Base-by-base conservation (phyloP, 2,113 vertebrate genomes). In the Chunga burmeisteri region DNA sequence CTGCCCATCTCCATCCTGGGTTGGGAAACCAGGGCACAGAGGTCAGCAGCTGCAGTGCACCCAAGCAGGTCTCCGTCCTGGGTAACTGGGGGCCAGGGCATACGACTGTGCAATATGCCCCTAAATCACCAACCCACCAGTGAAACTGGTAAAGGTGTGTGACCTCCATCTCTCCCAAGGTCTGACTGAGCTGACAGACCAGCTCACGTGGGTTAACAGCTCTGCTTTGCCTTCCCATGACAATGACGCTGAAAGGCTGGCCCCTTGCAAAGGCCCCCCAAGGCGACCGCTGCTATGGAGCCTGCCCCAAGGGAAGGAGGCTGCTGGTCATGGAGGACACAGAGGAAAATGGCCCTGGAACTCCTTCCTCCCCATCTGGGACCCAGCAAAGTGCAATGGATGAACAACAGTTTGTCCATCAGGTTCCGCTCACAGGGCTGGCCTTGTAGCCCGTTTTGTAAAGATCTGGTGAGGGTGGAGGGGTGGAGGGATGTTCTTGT, bases 211-310 rank as follows among this genome's bases (percentile, higher is more conserved):
- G 11, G 26, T 6, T 30, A 62, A 11, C 32, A 20, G 6, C 30
- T 1, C 5, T 6, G 15, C 44, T 53, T 42, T n/a, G 40, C 29
- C 50, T 59, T 65, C 40, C 56, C 10, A 1, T 10, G 13, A 11
- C 34, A 11, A 6, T 1, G 19, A 16, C 6, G 32, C 44, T 30
- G 34, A 7, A 56, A 18, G n/a, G 7, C 3, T n/a, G 40, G 12
- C 15, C n/a, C n/a, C 32, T 30, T 11, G 52, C 44, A 16, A 55
- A 86, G 66, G n/a, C 22, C 32, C 23, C 49, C 13, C n/a, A 3
- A 21, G 46, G 56, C 6, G 40, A 50, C 3, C 0, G 2, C 16
- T n/a, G 62, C 56, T 11, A 0, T 6, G 19, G 62, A 55, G 40
- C 30, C 49, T 52, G 67, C 13, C 25, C 36, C 20, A 2, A 22